phyloP scores from a whole-genome alignment of 2,797 vertebrate genomes.

The Spheniscus humboldti region DNA sequence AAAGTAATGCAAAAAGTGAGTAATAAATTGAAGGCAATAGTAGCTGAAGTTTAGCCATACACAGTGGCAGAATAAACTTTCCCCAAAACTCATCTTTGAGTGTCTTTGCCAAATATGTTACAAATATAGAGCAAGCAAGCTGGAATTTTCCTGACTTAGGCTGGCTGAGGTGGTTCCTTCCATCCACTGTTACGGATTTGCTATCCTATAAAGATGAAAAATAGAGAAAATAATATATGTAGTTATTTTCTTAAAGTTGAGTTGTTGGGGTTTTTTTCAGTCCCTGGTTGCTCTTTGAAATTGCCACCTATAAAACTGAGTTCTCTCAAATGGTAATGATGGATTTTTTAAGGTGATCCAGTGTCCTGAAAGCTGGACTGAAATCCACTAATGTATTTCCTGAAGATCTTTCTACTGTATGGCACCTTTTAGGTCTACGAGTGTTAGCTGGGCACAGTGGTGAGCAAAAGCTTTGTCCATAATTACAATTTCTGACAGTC shows the following conservation, averaged over 20 bases:
- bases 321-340: not conserved
- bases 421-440: not conserved
- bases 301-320: not conserved
- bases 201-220: not conserved
- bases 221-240: not conserved
- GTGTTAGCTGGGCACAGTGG: not conserved
- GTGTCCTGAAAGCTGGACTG: not conserved
- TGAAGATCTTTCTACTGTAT: not conserved
- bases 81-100: not conserved
- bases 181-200: not conserved
- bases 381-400: not conserved
- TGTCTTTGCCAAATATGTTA: not conserved
- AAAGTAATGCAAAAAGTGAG: not conserved
- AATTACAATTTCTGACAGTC: not conserved
- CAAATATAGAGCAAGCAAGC: not conserved
- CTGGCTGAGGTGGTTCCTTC: not conserved
- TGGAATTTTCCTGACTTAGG: not conserved
- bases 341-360: not conserved
- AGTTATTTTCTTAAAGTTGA: not conserved
- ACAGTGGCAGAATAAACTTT: not conserved
- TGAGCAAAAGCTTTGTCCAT: not conserved
- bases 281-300: not conserved
- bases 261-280: not conserved
- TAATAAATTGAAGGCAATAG: not conserved
- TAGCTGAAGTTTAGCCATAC: not conserved